Evolutionary conservation across 2,888 invertebrate species (phyloP), one percentile per base, ranked within the genome.

Genomic region (Diaperis boleti): DNA sequence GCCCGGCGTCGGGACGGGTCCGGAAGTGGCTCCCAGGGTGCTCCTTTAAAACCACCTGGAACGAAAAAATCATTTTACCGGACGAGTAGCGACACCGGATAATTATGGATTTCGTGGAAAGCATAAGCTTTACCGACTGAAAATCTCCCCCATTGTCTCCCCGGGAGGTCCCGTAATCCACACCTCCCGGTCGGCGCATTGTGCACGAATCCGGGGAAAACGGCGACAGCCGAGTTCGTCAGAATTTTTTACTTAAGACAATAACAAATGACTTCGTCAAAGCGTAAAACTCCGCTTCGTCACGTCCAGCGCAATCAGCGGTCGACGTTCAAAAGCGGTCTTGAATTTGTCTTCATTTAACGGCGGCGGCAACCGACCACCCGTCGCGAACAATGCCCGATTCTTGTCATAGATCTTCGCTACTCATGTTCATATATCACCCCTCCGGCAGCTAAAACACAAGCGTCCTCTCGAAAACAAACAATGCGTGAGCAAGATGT

Each of bases 1-100:
- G 81, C 81, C 81, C 80, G 82, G 82, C 78, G 82, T 83, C 84
- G 82, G 85, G 82, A 82, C 84, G 84, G 86, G 85, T 82, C 85
- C 86, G 81, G 84, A 85, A 82, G 86, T 85, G 81, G 85, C 84
- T 85, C 86, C 84, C 86, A 86, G 83, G 79, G 81, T 83, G 82
- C 75, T 72, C 76, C 74, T 71, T 76, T 78, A 69, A 64, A 62
- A 64, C 60, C 67, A 74, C 76, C 78, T 78, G 71, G 65, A 72
- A 67, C 18, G 15, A 15, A 39, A 8, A 39, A 8, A 39, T 33
- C 33, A n/a, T 33, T 33, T 10, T 33, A 3, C n/a, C n/a, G n/a
- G n/a, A n/a, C n/a, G n/a, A n/a, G n/a, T n/a, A n/a, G n/a, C n/a
- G n/a, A n/a, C n/a, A n/a, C n/a, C n/a, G n/a, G n/a, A n/a, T n/a